A percentile compares a stretch with the other conserved stretches of the same genome.
Evolutionary conservation across 1,140 invertebrate species (phyloP).

Genomic region (Caenorhabditis briggsae): DNA sequence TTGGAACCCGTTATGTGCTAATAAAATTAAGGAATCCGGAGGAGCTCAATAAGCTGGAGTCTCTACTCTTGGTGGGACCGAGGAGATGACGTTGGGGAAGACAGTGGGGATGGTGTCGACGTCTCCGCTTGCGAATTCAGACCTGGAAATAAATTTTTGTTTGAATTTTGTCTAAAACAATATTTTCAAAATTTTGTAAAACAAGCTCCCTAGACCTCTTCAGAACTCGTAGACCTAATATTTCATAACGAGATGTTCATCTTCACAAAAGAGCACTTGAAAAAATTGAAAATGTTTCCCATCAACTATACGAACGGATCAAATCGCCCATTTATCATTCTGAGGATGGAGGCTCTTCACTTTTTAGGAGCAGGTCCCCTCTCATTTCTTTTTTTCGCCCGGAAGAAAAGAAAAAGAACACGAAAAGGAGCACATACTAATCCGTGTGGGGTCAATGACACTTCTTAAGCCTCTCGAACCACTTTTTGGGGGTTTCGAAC

Average conservation of each 20-base stretch:
- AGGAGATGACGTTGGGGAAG: slow-evolving; percentile 32
- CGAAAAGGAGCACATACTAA: slow-evolving; percentile 27
- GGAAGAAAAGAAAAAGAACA: slow-evolving; percentile 33
- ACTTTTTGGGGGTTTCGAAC: slow-evolving; percentile 17
- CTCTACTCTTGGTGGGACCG: slow-evolving; percentile 37
- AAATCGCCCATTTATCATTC: slow-evolving; percentile 38
- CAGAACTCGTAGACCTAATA: neutral
- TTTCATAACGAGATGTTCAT: neutral
- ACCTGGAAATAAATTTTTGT: neutral
- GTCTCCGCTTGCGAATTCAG: slow-evolving; percentile 49
- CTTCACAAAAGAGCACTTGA: neutral
- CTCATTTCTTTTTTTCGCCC: no score
- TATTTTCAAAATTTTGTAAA: neutral
- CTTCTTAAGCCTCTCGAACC: neutral
- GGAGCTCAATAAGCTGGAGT: neutral
- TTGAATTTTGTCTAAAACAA: neutral
- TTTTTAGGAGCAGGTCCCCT: neutral
- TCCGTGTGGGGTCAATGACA: slow-evolving; percentile 41
- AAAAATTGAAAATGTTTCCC: slow-evolving; percentile 18
- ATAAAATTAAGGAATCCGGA: neutral
- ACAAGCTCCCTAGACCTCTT: no score
- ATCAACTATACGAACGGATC: slow-evolving; percentile 49
- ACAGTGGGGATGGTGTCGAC: slow-evolving; percentile 28
- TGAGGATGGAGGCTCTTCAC: neutral
- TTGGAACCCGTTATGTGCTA: neutral